Conservation (phyloP, 2,797 vertebrate species). For the Syncerus caffer region DNA sequence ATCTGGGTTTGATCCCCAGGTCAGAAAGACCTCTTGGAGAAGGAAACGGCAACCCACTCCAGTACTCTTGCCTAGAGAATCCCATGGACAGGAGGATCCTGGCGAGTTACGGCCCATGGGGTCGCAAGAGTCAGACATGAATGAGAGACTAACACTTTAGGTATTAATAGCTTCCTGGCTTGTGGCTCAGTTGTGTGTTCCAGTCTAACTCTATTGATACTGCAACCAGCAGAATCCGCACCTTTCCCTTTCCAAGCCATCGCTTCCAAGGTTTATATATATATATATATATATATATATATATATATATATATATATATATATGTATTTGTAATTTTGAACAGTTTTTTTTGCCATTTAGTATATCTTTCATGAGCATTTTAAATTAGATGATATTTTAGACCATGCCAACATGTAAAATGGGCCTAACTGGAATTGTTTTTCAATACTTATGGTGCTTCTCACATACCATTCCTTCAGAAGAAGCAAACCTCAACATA, state of each 20-base stretch:
- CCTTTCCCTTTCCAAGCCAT: background rate
- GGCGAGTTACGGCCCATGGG: accelerated
- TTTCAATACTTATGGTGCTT: background rate
- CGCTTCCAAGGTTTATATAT: background rate
- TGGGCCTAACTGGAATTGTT: background rate
- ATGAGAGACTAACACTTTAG: background rate
- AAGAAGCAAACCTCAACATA: background rate
- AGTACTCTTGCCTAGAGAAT: background rate
- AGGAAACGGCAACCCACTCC: background rate
- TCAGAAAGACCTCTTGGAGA: background rate
- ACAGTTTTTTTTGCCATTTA: background rate
- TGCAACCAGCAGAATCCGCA: background rate
- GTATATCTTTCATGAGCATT: background rate
- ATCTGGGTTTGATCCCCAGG: background rate
- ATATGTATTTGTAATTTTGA: background rate
- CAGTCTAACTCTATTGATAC: background rate
- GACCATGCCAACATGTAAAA: background rate
- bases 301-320: background rate
- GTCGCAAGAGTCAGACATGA: background rate
- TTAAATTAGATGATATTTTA: background rate
- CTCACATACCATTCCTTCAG: background rate
- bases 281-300: too few relatives aligned
- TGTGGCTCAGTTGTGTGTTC: background rate
- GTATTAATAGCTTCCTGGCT: background rate
- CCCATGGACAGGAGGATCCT: background rate